Base-by-base conservation (phyloP, 2,888 invertebrate genomes). In the Teinopalpus imperialis region DNA sequence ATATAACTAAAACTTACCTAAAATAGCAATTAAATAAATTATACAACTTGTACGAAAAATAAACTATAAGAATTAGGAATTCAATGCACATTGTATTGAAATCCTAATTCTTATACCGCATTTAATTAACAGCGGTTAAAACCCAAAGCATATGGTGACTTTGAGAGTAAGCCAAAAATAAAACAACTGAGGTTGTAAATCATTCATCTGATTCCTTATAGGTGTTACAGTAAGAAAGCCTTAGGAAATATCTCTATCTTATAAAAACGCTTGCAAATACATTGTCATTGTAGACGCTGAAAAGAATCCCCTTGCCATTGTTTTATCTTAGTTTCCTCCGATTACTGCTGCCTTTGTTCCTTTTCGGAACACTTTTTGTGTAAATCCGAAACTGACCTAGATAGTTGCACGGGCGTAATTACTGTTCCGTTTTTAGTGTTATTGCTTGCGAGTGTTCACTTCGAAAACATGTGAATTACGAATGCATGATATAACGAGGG, bases 291-390 rank as follows among this genome's bases (percentile, higher is more conserved):
- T 36, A 36, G 31, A 41, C 26, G 24, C 16, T 21, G 46, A 35
- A 47, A 47, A 47, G 36, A 47, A 35, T 47, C 41, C 41, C 23
- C 46, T 13, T 23, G 29, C 36, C 24, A 41, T 47, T 47, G 46
- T 47, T 47, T 47, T 36, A 47, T 47, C 41, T 41, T 41, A 36
- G 46, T 47, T 41, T 36, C 26, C 46, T 41, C 46, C 46, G 46
- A 47, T 47, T 47, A 47, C 46, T 47, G 36, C 35, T 14, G 35
- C 36, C 41, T 47, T 47, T 47, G 41, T 42, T 41, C 23, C 29
- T 12, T 39, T 47, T 36, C 46, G 41, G 41, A 30, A 14, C 46
- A 41, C 41, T 41, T 46, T 46, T 46, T 41, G 46, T 41, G 40
- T 35, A 41, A 46, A 46, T 46, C 46, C 41, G 35, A 40, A 46